Base-by-base conservation (phyloP, 53 echinoderm and acorn worm genomes). In the Luidia sarsii region DNA sequence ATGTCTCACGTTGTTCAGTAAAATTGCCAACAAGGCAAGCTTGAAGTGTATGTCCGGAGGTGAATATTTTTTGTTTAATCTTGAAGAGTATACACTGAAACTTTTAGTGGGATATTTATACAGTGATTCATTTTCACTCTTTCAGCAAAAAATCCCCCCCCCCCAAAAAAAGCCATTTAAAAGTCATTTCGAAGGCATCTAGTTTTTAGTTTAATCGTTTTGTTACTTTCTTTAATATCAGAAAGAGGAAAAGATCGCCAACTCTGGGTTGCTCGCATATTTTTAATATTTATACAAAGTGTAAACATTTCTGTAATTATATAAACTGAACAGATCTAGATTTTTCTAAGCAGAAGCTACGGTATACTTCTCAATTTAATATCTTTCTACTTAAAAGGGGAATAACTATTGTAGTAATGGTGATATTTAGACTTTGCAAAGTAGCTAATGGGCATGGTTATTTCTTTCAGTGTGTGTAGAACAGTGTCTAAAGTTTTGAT, bases 231-330 rank as follows among this genome's bases (percentile, higher is more conserved):
- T 19, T 11, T 65, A 2, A 27, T 15, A 63, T 18, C 8, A 20
- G 36, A 35, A 34, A 35, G 65, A 35, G 33, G 39, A 36, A 56
- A 53, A n/a, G 24, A 15, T 11, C 54, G 29, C 55, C 55, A 36
- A 29, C 27, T 72, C 41, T 75, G 45, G 60, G 33, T 75, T 45
- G 31, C 5, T 39, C 21, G 75, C 43, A 43, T 60, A 75, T 75
- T 75, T n/a, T 75, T 75, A 60, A 75, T 75, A 75, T 75, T 75
- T 75, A 75, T 75, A 75, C 61, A 75, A 75, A 75, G 46, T 75
- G 75, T 75, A 75, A 75, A 75, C 75, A 75, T 60, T 41, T 29
- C 15, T 75, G 46, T 75, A 59, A 75, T 22, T 74, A n/a, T n/a
- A n/a, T n/a, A 75, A 75, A 59, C 48, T 75, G 22, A 75, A 75